Percentiles rank a stretch among this genome's conserved stretches.
phyloP scores from a whole-genome alignment of 2,888 invertebrate genomes.

The Nymphalis urticae region DNA sequence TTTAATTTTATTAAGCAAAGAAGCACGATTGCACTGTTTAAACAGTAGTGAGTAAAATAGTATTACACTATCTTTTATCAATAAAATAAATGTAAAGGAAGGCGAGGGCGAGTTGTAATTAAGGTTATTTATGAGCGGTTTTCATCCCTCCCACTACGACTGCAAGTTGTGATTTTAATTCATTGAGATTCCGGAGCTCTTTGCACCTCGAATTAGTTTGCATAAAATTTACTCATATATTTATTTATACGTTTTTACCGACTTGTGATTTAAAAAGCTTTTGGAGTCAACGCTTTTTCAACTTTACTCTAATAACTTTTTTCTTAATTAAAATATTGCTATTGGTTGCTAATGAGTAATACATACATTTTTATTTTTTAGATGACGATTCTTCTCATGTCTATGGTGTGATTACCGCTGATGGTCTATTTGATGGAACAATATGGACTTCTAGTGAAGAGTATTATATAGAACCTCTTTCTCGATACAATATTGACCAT shows the following conservation, averaged over 20 bases:
- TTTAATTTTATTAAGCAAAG: no score
- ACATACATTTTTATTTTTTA: slow-evolving; percentile 66
- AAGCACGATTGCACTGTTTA: no score
- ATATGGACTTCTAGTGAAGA: slow-evolving; percentile 89
- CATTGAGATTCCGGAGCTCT: slow-evolving; percentile 69
- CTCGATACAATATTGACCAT: slow-evolving; percentile 83
- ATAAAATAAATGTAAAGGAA: slow-evolving; percentile 31
- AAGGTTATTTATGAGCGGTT: slow-evolving; percentile 78
- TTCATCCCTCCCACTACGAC: slow-evolving; percentile 63
- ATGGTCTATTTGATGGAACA: slow-evolving; percentile 94
- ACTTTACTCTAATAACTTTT: background rate
- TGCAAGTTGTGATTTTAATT: slow-evolving; percentile 79
- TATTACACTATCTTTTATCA: slow-evolving; percentile 16
- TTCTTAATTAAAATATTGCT: background rate
- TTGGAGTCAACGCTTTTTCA: background rate
- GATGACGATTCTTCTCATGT: slow-evolving; percentile 91
- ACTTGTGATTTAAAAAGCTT: slow-evolving; percentile 57
- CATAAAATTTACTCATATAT: slow-evolving; percentile 73
- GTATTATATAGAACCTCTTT: slow-evolving; percentile 91
- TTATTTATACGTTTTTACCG: slow-evolving; percentile 59
- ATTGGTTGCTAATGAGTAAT: background rate
- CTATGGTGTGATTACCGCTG: slow-evolving; percentile 91
- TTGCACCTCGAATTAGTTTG: slow-evolving; percentile 77
- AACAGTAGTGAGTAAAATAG: background rate
- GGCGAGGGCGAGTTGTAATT: slow-evolving; percentile 55